phyloP scores from a whole-genome alignment of 2,113 vertebrate species.

The Geococcyx californianus region DNA sequence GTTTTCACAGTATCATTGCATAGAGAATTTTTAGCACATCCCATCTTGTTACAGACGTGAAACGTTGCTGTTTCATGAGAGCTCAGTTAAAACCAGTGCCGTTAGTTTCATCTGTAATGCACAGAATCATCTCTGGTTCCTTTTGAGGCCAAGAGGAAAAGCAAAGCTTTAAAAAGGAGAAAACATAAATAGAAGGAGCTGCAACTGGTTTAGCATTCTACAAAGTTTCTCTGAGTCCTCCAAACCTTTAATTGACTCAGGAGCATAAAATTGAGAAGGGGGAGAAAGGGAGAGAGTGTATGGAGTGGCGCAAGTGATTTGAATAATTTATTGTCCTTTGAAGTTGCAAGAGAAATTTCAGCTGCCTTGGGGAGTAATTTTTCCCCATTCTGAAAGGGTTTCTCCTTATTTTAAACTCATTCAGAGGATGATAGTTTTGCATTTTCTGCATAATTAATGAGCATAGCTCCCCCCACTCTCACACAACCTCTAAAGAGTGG shows the following conservation, averaged over 20 bases:
- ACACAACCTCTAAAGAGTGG: neutral
- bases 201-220: slow-evolving; percentile 52
- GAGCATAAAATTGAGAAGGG: slow-evolving; percentile 62
- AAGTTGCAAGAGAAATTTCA: slow-evolving; percentile 78
- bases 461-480: neutral
- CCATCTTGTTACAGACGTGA: neutral
- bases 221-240: slow-evolving; percentile 56
- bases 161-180: neutral
- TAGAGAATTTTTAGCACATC: neutral
- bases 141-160: slow-evolving; percentile 23
- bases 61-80: rapidly evolving
- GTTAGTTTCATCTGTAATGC: neutral
- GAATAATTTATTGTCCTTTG: slow-evolving; percentile 87
- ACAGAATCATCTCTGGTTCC: neutral
- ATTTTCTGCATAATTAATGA: slow-evolving; percentile 71
- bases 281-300: slow-evolving; percentile 19
- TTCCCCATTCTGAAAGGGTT: slow-evolving; percentile 66
- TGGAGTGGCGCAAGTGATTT: slow-evolving; percentile 71
- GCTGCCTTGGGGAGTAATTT: slow-evolving; percentile 73
- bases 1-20: rapidly evolving
- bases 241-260: slow-evolving; percentile 70
- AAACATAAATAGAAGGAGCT: neutral
- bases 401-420: slow-evolving; percentile 66
- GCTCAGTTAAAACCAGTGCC: rapidly evolving
- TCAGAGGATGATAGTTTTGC: slow-evolving; percentile 57